Evolutionary conservation across 1,140 invertebrate genomes (phyloP), one percentile per base, ranked within the genome.

Genomic region (Plectrocnemia conspersa): DNA sequence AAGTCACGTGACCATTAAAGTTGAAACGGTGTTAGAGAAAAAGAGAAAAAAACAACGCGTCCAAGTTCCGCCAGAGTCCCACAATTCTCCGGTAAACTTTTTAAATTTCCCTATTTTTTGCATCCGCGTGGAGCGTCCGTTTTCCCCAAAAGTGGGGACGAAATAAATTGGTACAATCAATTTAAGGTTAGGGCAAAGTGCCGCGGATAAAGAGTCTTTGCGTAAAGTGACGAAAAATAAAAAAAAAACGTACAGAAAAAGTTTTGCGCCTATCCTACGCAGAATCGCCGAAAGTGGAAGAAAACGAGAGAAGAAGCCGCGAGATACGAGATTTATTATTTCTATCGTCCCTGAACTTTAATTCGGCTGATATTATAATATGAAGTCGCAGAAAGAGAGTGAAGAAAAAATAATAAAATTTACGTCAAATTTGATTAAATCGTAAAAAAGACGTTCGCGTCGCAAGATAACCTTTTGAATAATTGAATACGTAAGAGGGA

Each of bases 151-250:
- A 50, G 47, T 50, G 47, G 38, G 47, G 47, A 22, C 25, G 38
- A 50, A 50, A 50, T 50, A 50, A 50, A 50, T 50, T 50, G 47
- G 47, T 50, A 50, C 47, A 50, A 50, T 50, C 47, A 50, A 50
- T 50, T 50, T 50, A 50, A 50, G 47, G 47, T 50, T 50, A 50
- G 47, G 38, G 38, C 47, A 22, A 35, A 50, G 47, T 50, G 47
- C 47, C 47, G 33, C 33, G 47, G 47, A 50, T 50, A 50, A 50
- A 50, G 47, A 50, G 47, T 38, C 47, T 50, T 50, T 50, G 47
- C 32, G 47, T 21, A 16, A 50, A 50, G 47, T 50, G 47, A 50
- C 47, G 21, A 50, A 50, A 50, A 50, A 25, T 24, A 50, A 50
- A 50, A 50, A 27, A 38, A 50, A 50, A 50, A 50, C 47, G n/a